These are phyloP conservation scores for Cotesia congregata DNA, from an alignment of 2,888 invertebrate species.

Conservation along the genomic window DNA sequence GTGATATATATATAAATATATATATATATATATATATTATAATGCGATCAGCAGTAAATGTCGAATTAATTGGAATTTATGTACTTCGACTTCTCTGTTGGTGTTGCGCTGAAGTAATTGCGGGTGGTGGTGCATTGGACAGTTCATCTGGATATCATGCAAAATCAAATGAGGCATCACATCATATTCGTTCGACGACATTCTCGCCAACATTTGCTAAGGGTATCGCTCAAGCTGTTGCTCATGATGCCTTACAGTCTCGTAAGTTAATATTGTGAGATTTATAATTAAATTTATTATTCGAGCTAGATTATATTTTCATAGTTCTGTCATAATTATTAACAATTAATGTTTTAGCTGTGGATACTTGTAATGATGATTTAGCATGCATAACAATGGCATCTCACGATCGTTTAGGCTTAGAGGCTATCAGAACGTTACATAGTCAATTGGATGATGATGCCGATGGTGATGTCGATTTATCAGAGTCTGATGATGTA, in stretches of 20 bases:
- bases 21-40: slow-evolving; percentile 6
- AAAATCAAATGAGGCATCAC: slow-evolving; percentile 33
- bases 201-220: slow-evolving; percentile 71
- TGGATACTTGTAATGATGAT: slow-evolving; percentile 77
- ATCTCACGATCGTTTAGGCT: slow-evolving; percentile 86
- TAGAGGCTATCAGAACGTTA: slow-evolving; percentile 92
- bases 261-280: slow-evolving; percentile 58
- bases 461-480: slow-evolving; percentile 96
- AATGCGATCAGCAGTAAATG: slow-evolving; percentile 49
- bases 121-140: slow-evolving; percentile 67
- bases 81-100: slow-evolving; percentile 59
- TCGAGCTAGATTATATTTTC: neutral
- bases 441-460: slow-evolving; percentile 98
- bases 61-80: slow-evolving; percentile 61
- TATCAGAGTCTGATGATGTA: slow-evolving; percentile 97
- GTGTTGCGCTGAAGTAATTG: slow-evolving; percentile 56
- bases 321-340: slow-evolving; percentile 13
- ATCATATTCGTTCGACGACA: slow-evolving; percentile 41
- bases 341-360: slow-evolving; percentile 49
- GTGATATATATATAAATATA: neutral
- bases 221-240: slow-evolving; percentile 74
- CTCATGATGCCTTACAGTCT: slow-evolving; percentile 73
- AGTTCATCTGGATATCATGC: slow-evolving; percentile 56
- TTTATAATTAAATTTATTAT: neutral
- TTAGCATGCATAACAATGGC: slow-evolving; percentile 80